These are phyloP conservation scores for Gymnogyps californianus DNA, from an alignment of 2,113 vertebrate genomes.

Conservation along the genomic window DNA sequence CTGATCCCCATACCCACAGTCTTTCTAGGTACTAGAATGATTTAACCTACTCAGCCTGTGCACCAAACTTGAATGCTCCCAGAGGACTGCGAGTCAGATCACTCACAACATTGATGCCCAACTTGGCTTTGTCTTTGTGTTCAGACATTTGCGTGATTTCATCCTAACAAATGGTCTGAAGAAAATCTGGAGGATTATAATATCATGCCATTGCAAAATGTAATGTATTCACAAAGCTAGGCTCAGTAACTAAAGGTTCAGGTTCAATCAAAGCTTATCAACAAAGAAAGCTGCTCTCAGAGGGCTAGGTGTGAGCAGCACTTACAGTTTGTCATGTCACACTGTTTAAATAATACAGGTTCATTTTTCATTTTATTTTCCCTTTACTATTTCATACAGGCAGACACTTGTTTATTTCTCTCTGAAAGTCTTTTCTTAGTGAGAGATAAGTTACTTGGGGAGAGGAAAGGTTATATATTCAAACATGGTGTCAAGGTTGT, in stretches of 20 bases:
- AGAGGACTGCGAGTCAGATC: not conserved
- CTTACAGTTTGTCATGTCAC: constrained; percentile 24
- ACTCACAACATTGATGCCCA: not conserved
- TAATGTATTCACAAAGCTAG: not conserved
- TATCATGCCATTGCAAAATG: not conserved
- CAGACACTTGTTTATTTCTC: constrained; percentile 34
- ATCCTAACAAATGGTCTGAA: not conserved
- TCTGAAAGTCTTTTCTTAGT: not conserved
- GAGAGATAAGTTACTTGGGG: constrained; percentile 11
- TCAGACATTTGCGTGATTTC: not conserved
- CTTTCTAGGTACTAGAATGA: not conserved
- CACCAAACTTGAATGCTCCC: not conserved
- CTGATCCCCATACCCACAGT: not conserved
- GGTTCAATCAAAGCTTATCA: constrained; percentile 1
- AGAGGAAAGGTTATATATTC: constrained; percentile 17
- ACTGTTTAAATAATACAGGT: constrained; percentile 41
- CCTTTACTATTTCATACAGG: constrained; percentile 22
- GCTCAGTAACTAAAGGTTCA: not conserved
- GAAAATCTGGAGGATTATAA: not conserved
- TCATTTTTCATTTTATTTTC: constrained; percentile 42
- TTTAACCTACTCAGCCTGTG: not conserved
- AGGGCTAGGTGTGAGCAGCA: not conserved
- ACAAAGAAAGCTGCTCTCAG: constrained; percentile 9
- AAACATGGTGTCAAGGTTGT: constrained; percentile 18
- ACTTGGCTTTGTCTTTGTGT: not conserved